Evolutionary conservation across 1,140 invertebrate genomes (phyloP).

Genomic region (Drosophila quadrilineata): DNA sequence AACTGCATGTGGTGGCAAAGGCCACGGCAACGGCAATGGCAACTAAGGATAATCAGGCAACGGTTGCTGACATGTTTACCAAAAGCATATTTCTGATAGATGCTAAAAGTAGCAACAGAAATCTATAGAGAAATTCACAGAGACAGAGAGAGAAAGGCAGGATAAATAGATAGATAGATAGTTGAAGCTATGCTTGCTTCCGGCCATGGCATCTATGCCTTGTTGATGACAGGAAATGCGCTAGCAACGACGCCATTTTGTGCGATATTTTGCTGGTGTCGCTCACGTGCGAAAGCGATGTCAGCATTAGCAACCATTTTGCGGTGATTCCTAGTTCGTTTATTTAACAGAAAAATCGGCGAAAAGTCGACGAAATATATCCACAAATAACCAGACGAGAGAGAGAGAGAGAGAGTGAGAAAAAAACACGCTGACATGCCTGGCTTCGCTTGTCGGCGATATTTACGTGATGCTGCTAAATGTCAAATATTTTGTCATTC

Average conservation of each 20-base stretch:
- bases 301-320: slow-evolving; percentile 44
- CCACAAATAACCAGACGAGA: neutral
- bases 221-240: slow-evolving; percentile 53
- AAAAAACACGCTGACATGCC: slow-evolving; percentile 16
- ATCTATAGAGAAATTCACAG: too few relatives aligned
- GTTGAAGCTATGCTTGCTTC: slow-evolving; percentile 29
- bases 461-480: slow-evolving; percentile 75
- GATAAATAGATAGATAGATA: too few relatives aligned
- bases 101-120: too few relatives aligned
- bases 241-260: slow-evolving; percentile 52
- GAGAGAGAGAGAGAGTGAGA: neutral
- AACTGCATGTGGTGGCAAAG: too few relatives aligned
- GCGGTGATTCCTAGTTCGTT: slow-evolving; percentile 75
- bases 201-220: slow-evolving; percentile 7
- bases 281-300: slow-evolving; percentile 29
- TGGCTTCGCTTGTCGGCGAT: slow-evolving; percentile 1
- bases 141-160: too few relatives aligned
- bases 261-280: slow-evolving; percentile 33
- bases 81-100: too few relatives aligned
- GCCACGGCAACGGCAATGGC: too few relatives aligned
- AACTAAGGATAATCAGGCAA: too few relatives aligned
- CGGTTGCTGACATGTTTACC: too few relatives aligned
- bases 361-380: slow-evolving; percentile 12
- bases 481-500: slow-evolving; percentile 76
- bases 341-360: slow-evolving; percentile 49